Evolutionary conservation across 2,888 invertebrate species (phyloP).

Genomic region (Drosophila paranaensis): DNA sequence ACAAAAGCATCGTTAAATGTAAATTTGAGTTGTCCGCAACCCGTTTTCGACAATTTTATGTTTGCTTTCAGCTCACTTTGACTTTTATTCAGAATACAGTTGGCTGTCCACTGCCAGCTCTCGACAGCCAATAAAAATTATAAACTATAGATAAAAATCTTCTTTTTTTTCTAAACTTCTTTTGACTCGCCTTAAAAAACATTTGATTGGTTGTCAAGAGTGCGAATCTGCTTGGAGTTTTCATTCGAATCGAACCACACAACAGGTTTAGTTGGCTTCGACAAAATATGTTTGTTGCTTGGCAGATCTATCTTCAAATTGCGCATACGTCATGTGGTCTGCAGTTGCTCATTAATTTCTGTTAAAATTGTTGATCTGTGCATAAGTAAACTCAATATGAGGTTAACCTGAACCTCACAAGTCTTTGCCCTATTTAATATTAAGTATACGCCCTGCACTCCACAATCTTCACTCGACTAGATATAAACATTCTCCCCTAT

Average conservation of each 20-base stretch:
- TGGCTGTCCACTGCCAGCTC: neutral
- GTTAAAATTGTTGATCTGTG: neutral
- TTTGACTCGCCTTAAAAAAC: neutral
- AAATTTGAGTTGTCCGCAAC: slow-evolving; percentile 29
- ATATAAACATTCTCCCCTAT: neutral
- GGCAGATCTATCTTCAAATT: neutral
- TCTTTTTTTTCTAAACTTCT: too few species aligned
- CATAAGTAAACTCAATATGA: too few species aligned
- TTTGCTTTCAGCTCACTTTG: neutral
- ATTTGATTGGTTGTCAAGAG: slow-evolving; percentile 1
- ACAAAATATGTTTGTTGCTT: neutral
- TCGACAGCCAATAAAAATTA: neutral
- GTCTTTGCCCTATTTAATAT: neutral
- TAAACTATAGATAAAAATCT: neutral
- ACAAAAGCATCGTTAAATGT: slow-evolving; percentile 58
- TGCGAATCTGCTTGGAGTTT: neutral
- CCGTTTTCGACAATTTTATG: slow-evolving; percentile 19
- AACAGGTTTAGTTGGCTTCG: slow-evolving; percentile 1
- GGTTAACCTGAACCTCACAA: too few species aligned
- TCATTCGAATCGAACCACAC: neutral
- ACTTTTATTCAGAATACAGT: slow-evolving; percentile 5
- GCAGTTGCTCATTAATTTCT: too few species aligned
- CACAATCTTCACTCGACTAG: too few species aligned
- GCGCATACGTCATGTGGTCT: neutral
- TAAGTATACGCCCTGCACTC: slow-evolving; percentile 31